phyloP scores from a whole-genome alignment of 2,113 vertebrate genomes.

The Alectura lathami region DNA sequence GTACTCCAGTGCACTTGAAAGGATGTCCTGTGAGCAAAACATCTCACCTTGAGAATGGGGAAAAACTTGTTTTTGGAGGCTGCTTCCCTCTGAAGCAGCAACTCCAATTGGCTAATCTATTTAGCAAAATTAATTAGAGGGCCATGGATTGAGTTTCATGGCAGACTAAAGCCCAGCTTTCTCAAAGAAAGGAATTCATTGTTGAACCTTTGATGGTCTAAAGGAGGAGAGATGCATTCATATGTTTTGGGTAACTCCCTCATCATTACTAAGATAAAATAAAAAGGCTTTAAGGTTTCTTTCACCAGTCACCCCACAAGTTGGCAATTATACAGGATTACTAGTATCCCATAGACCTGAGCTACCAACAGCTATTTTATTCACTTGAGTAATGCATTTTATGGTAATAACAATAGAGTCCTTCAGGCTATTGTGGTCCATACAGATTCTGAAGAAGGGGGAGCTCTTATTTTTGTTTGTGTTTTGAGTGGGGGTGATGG shows the following conservation, averaged over 20 bases:
- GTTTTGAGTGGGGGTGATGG: constrained; percentile 6
- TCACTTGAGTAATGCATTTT: constrained; percentile 14
- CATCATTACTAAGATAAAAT: constrained; percentile 58
- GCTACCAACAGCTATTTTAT: constrained; percentile 54
- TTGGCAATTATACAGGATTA: constrained; percentile 70
- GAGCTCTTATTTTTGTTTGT: constrained; percentile 62
- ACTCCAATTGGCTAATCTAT: constrained; percentile 68
- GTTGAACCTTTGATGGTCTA: constrained; percentile 71
- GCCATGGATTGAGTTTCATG: constrained; percentile 73
- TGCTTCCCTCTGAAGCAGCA: constrained; percentile 64
- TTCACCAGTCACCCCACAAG: constrained; percentile 34
- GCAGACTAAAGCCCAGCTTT: constrained; percentile 56
- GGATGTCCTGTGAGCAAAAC: constrained; percentile 59
- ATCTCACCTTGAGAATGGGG: constrained; percentile 73
- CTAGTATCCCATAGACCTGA: constrained; percentile 47
- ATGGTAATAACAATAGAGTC: constrained; percentile 55
- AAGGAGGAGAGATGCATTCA: constrained; percentile 44
- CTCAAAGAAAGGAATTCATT: constrained; percentile 66
- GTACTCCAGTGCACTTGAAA: constrained; percentile 65
- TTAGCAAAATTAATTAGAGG: constrained; percentile 73
- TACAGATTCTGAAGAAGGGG: constrained; percentile 34
- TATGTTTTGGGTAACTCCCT: constrained; percentile 66
- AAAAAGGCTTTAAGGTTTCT: constrained; percentile 63
- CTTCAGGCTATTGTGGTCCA: constrained; percentile 52
- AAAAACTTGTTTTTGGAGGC: constrained; percentile 67